Evolutionary conservation across 2,888 invertebrate species (phyloP), one percentile per base, ranked within the genome.

Genomic region (Drosophila mulleri): DNA sequence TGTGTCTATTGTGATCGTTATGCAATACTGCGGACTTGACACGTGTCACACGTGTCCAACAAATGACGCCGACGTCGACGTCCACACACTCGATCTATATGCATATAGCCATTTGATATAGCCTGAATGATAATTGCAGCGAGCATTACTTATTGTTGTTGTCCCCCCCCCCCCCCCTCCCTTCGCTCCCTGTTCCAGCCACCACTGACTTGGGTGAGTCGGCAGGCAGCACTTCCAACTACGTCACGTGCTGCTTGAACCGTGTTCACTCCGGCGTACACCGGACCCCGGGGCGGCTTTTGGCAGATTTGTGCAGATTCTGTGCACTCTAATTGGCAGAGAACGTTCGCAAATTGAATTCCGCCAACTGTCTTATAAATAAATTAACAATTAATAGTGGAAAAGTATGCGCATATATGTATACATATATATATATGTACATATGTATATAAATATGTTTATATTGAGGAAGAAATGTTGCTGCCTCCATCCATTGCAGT

Each of bases 261-360:
- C 42, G 14, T 29, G 26, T 44, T n/a, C 50, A 52, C 39, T 60
- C 57, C 45, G 50, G 60, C 42, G 26, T 29, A 44, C 32, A 56
- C 66, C 48, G 64, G 67, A 48, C 47, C 41, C 45, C 47, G 48
- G 35, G n/a, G 48, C 71, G 70, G 72, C 69, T 82, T 82, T 72
- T 71, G 69, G 75, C 82, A 75, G 84, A 84, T 82, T 66, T 73
- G 62, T 77, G 84, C 84, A 83, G 83, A 82, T 72, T 82, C 65
- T 71, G 54, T 53, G 72, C 60, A 72, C 45, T 66, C 72, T 65
- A 74, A 83, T 73, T 82, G 75, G 42, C 63, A 47, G 62, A 65
- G 45, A 52, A 52, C 63, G 59, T 47, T 42, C 20, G 57, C 45
- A 48, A 62, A 70, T 70, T 71, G 72, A 77, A 80, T 80, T 39